A percentile compares a stretch with the other conserved stretches of the same genome.
phyloP scores from a whole-genome alignment of 2,888 invertebrate genomes.

The Lissocephala sabroskyi region DNA sequence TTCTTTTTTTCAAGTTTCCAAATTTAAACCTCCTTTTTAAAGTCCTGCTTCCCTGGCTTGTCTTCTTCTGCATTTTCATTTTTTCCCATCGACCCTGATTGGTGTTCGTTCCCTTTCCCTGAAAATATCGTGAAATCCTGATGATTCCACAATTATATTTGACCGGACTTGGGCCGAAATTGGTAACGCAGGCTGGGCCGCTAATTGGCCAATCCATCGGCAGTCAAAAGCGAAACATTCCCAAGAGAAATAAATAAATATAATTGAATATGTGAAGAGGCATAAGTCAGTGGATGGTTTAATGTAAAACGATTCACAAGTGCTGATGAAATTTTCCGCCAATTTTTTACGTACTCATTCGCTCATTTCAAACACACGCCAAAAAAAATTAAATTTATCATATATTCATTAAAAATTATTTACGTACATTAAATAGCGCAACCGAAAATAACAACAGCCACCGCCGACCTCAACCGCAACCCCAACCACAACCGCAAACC shows the following conservation, averaged over 20 bases:
- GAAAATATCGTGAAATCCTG: too few relatives aligned
- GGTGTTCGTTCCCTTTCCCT: too few relatives aligned
- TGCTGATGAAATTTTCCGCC: slow-evolving; percentile 55
- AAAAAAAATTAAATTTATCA: slow-evolving; percentile 44
- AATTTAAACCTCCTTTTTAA: too few relatives aligned
- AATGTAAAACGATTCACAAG: slow-evolving; percentile 37
- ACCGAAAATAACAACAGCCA: slow-evolving; percentile 20
- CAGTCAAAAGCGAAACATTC: neutral
- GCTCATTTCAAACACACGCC: slow-evolving; percentile 39
- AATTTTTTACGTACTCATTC: slow-evolving; percentile 51
- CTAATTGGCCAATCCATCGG: slow-evolving; percentile 33
- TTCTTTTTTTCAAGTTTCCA: too few relatives aligned
- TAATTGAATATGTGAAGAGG: slow-evolving; percentile 18
- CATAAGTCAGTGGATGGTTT: too few relatives aligned
- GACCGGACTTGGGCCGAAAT: too few relatives aligned
- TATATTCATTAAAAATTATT: slow-evolving; percentile 60
- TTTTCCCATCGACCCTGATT: too few relatives aligned
- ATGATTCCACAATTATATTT: too few relatives aligned
- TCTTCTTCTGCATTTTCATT: too few relatives aligned
- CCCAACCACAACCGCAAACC: slow-evolving; percentile 17
- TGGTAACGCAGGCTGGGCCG: too few relatives aligned
- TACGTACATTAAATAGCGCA: slow-evolving; percentile 53
- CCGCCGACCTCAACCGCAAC: slow-evolving; percentile 8
- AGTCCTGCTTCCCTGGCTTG: too few relatives aligned
- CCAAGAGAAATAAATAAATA: slow-evolving; percentile 8